These are phyloP conservation scores for Aotus griseimembra DNA, from an alignment of 2,797 vertebrate genomes.

Conservation along the genomic window DNA sequence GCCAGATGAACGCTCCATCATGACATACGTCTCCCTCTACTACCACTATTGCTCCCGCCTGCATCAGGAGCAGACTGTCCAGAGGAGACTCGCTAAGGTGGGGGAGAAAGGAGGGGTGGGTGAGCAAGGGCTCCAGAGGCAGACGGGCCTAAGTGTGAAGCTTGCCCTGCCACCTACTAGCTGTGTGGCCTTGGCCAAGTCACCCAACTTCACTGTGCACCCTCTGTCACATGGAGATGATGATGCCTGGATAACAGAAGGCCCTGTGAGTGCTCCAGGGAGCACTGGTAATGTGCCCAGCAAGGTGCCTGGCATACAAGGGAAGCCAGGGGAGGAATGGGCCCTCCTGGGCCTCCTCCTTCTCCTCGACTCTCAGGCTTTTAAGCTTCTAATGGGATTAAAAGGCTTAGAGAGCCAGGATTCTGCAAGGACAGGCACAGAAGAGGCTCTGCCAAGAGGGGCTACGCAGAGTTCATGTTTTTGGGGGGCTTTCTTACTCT, in stretches of 20 bases:
- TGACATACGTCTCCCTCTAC: conserved; percentile 95
- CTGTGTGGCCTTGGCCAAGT: not conserved
- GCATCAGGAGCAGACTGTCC: conserved; percentile 90
- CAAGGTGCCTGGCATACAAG: not conserved
- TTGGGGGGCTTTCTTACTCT: conserved; percentile 84
- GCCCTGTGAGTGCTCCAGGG: not conserved
- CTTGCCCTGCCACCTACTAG: not conserved
- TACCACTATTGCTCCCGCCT: conserved; percentile 94
- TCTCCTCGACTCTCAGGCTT: not conserved
- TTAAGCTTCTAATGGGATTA: conserved; percentile 82
- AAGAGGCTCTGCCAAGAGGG: not conserved
- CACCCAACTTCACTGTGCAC: not conserved
- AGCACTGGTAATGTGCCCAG: not conserved
- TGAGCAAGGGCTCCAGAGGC: fast-evolving
- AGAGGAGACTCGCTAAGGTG: conserved; percentile 92
- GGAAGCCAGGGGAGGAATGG: not conserved
- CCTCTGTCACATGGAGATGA: not conserved
- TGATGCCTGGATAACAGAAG: not conserved
- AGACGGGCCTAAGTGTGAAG: not conserved
- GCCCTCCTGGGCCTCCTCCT: not conserved
- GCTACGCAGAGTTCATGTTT: conserved; percentile 76
- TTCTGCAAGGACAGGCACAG: conserved; percentile 55
- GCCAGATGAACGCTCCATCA: conserved; percentile 93
- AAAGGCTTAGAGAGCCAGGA: conserved; percentile 4
- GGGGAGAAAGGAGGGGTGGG: conserved; percentile 50